These are phyloP conservation scores for Diarsia dahlii DNA, from an alignment of 2,888 invertebrate genomes.

Conservation along the genomic window DNA sequence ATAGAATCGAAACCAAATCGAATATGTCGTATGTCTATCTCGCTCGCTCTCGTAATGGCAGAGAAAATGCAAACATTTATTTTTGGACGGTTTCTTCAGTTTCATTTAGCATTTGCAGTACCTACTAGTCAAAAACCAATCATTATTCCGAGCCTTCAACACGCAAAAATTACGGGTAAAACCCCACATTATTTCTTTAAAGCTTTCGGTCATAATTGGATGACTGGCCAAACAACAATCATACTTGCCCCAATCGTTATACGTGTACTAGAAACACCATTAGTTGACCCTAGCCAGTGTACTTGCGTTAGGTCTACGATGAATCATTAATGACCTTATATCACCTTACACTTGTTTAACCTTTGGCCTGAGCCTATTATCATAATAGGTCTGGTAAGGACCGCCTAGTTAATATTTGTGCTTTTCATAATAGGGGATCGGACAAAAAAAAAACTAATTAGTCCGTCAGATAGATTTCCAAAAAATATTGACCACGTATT, in stretches of 20 bases:
- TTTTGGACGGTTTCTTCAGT: background rate
- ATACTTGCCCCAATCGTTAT: background rate
- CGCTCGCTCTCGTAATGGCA: no score
- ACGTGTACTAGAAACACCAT: background rate
- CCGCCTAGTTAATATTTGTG: background rate
- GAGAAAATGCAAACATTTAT: background rate
- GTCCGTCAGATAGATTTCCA: no score
- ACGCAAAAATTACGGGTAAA: background rate
- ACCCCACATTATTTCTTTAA: background rate
- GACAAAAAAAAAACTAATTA: no score
- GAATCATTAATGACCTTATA: conserved; percentile 10
- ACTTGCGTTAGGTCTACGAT: background rate
- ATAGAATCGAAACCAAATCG: no score
- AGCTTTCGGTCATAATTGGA: background rate
- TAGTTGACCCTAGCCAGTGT: background rate
- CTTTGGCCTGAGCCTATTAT: conserved; percentile 5
- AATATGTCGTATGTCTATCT: no score
- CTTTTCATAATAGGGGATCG: no score
- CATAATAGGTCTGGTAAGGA: background rate
- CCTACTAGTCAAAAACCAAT: background rate
- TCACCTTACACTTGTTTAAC: conserved; percentile 9
- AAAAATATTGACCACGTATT: no score
- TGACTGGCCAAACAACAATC: background rate
- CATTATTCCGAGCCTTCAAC: background rate
- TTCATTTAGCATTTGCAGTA: background rate